Percentiles rank a stretch among this genome's conserved stretches.
These are phyloP conservation scores for Liodrosophila aerea DNA, from an alignment of 2,888 invertebrate genomes.

Conservation along the genomic window DNA sequence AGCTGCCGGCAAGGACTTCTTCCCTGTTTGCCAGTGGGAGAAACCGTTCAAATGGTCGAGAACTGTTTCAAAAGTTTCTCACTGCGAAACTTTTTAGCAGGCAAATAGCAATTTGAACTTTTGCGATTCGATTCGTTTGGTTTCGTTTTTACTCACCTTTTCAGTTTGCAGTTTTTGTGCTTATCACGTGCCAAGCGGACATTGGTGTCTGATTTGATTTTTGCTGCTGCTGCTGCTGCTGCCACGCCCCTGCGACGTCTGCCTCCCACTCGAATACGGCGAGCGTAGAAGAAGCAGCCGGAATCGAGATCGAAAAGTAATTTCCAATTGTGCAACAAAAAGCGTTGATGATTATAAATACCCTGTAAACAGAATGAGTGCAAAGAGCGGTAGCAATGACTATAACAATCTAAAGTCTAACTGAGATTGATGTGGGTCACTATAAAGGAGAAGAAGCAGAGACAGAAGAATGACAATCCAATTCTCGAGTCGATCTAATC, in stretches of 20 bases:
- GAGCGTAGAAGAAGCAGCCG: slow-evolving; percentile 7
- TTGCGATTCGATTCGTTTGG: slow-evolving; percentile 28
- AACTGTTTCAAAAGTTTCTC: slow-evolving; percentile 20
- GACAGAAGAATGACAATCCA: too few species aligned
- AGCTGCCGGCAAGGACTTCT: slow-evolving; percentile 15
- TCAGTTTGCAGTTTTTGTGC: slow-evolving; percentile 10
- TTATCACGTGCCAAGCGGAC: slow-evolving; percentile 54
- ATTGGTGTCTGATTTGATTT: slow-evolving; percentile 67
- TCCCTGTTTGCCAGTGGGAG: too few species aligned
- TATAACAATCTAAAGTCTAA: too few species aligned
- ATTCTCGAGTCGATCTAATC: too few species aligned
- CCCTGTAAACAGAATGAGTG: slow-evolving; percentile 4
- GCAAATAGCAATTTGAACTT: slow-evolving; percentile 66
- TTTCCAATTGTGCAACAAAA: slow-evolving; percentile 43
- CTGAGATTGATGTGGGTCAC: too few species aligned
- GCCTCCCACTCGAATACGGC: slow-evolving; percentile 60
- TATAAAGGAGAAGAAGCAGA: too few species aligned
- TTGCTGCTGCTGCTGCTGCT: slow-evolving; percentile 20
- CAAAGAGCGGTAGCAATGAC: not conserved
- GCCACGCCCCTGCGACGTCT: slow-evolving; percentile 29
- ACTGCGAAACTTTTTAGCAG: slow-evolving; percentile 29
- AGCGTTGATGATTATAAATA: slow-evolving; percentile 33
- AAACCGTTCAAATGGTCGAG: slow-evolving; percentile 39
- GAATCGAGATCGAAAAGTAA: slow-evolving; percentile 37
- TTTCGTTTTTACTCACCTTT: slow-evolving; percentile 11